Conservation (phyloP, 2,113 vertebrate species). For the Potamarius usumacintae region DNA sequence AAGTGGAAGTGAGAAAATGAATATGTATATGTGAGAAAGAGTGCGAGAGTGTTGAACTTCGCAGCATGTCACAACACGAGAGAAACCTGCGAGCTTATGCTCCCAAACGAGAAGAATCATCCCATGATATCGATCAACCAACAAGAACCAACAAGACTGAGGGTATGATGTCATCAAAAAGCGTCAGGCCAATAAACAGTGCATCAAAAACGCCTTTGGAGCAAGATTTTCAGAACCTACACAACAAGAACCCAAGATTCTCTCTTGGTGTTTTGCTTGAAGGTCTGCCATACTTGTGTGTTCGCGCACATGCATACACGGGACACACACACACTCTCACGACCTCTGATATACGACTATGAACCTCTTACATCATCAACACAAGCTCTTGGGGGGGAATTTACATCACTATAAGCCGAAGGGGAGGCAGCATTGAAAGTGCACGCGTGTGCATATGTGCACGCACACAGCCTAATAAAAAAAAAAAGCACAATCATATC, state of each 20-base stretch:
- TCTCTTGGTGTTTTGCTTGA: not conserved
- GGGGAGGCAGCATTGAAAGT: not conserved
- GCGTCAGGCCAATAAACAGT: not conserved
- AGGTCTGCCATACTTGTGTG: not conserved
- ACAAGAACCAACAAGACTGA: not conserved
- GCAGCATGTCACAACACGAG: not conserved
- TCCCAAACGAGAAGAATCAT: not conserved
- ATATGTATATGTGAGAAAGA: not conserved
- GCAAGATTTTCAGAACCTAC: too few relatives aligned
- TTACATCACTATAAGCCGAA: slow-evolving; percentile 41
- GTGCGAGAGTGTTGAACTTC: not conserved
- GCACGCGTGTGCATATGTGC: not conserved
- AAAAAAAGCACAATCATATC: not conserved
- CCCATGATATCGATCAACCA: not conserved
- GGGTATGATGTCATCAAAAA: not conserved
- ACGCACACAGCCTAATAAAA: slow-evolving; percentile 1
- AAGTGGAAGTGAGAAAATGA: not conserved
- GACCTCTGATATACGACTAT: slow-evolving; percentile 60
- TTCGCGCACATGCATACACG: not conserved
- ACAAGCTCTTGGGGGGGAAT: not conserved
- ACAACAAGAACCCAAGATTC: not conserved
- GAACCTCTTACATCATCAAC: slow-evolving; percentile 42
- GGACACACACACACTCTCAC: slow-evolving; percentile 43
- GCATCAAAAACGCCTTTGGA: not conserved
- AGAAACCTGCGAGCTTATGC: not conserved